Evolutionary conservation across 2,113 vertebrate species (phyloP).

Genomic region (Bagarius yarrelli): DNA sequence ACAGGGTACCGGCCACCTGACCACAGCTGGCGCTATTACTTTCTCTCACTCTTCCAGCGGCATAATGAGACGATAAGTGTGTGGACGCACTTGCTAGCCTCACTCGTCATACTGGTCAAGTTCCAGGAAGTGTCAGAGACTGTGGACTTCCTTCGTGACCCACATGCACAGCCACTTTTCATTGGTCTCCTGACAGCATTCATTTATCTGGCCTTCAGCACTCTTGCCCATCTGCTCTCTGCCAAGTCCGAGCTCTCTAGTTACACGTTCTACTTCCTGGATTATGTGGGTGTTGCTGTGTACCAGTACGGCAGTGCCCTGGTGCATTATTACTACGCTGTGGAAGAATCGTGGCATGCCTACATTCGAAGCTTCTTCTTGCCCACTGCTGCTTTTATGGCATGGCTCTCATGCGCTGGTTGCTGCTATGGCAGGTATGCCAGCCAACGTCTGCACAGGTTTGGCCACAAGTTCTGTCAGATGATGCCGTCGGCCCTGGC

Average conservation of each 20-base stretch:
- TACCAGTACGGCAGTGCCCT: slow-evolving; percentile 93
- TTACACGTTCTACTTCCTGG: slow-evolving; percentile 93
- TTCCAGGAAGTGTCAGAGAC: slow-evolving; percentile 76
- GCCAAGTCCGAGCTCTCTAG: slow-evolving; percentile 94
- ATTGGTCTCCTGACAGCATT: slow-evolving; percentile 81
- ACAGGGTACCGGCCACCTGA: slow-evolving; percentile 83
- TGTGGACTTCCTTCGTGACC: slow-evolving; percentile 84
- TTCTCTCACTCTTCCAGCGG: slow-evolving; percentile 87
- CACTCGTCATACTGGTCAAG: slow-evolving; percentile 80
- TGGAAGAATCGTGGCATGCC: slow-evolving; percentile 82
- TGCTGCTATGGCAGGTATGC: slow-evolving; percentile 90
- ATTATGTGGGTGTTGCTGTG: slow-evolving; percentile 89
- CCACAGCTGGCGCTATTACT: slow-evolving; percentile 88
- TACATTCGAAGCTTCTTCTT: slow-evolving; percentile 77
- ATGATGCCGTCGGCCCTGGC: slow-evolving; percentile 88
- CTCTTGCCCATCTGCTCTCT: slow-evolving; percentile 88
- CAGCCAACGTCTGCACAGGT: slow-evolving; percentile 67
- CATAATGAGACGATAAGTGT: slow-evolving; percentile 92
- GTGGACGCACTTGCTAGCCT: slow-evolving; percentile 87
- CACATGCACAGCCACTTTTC: slow-evolving; percentile 84
- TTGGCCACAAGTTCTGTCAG: slow-evolving; percentile 82
- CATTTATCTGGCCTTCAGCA: slow-evolving; percentile 86
- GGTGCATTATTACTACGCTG: slow-evolving; percentile 86
- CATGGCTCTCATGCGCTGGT: slow-evolving; percentile 89
- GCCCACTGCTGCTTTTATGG: slow-evolving; percentile 76